A percentile compares a stretch with the other conserved stretches of the same genome.
phyloP scores from a whole-genome alignment of 2,888 invertebrate genomes.

The Caenorhabditis virilis region DNA sequence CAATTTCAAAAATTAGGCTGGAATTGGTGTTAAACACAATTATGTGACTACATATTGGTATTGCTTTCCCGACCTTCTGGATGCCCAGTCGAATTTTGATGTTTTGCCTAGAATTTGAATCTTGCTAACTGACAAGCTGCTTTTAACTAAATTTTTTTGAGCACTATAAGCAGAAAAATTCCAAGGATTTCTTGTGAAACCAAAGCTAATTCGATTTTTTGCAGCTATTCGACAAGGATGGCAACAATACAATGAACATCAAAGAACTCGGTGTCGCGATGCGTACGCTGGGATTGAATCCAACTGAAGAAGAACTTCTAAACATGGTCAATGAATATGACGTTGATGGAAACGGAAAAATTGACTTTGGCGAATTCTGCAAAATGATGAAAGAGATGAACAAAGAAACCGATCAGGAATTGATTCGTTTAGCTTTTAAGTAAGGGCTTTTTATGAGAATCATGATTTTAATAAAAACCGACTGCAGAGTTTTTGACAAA shows the following conservation, averaged over 20 bases:
- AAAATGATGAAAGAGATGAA: conserved; percentile 69
- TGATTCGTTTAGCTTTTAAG: conserved; percentile 68
- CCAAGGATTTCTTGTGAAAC: no score
- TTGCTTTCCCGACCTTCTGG: no score
- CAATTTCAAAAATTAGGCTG: no score
- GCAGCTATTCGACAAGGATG: conserved; percentile 68
- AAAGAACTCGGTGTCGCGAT: conserved; percentile 69
- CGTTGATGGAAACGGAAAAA: conserved; percentile 69
- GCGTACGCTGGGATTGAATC: conserved; percentile 68
- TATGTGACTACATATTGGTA: no score
- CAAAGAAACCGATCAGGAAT: conserved; percentile 69
- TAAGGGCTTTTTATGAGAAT: conserved; percentile 24
- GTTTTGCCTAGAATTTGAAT: background rate
- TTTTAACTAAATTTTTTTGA: no score
- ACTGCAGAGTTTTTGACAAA: conserved; percentile 67
- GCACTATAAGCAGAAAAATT: no score
- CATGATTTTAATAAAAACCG: no score
- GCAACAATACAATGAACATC: conserved; percentile 69
- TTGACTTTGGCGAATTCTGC: conserved; percentile 69
- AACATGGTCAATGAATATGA: conserved; percentile 62
- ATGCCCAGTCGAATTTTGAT: background rate
- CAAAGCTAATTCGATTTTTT: no score
- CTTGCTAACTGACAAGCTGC: no score
- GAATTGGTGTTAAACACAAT: no score
- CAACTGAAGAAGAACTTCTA: conserved; percentile 60